Base-by-base conservation (phyloP, 2,797 vertebrate genomes). In the Diplodus sargus region DNA sequence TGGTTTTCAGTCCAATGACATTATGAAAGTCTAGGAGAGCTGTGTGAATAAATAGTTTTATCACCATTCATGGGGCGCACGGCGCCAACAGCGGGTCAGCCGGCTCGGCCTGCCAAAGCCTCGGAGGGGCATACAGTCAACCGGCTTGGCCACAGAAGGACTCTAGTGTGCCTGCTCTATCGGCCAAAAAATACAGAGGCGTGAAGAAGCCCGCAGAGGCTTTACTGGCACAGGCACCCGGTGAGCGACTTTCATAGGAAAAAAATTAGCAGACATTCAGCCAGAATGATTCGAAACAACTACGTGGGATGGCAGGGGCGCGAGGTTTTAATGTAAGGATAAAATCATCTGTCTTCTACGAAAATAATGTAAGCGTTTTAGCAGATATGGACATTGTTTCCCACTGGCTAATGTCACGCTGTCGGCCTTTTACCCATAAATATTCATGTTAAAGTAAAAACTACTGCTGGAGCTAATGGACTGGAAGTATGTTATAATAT, bases 391-490 rank as follows among this genome's bases (percentile, higher is more conserved):
- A 70, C 18, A 28, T 16, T 45, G 23, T 56, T 49, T 56, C 0
- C 9, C 16, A 22, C 51, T 13, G 61, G 15, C 10, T 28, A 67
- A 49, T 70, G 34, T 43, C 1, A 54, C 28, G 7, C 17, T 22
- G 4, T 56, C 45, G 47, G 23, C 20, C 34, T 60, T 48, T 42
- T 28, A 72, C 17, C 8, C 22, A 53, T 61, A 11, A 61, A 61
- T 75, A 61, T 61, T 62, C 18, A 67, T 54, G 52, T 45, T 48
- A 34, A 58, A 52, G 53, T 39, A 10, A 54, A 63, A 18, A 28
- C 10, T 34, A 11, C 10, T 14, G n/a, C 45, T 62, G 13, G 20
- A 34, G n/a, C n/a, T 54, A 60, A 20, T 65, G 47, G 56, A 51
- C 48, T 43, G 3, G 11, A 25, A 54, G 3, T 43, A 17, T 23